Percentiles rank a stretch among this genome's conserved stretches.
Conservation (phyloP, 2,797 vertebrate species). For the Threskiornis aethiopicus region DNA sequence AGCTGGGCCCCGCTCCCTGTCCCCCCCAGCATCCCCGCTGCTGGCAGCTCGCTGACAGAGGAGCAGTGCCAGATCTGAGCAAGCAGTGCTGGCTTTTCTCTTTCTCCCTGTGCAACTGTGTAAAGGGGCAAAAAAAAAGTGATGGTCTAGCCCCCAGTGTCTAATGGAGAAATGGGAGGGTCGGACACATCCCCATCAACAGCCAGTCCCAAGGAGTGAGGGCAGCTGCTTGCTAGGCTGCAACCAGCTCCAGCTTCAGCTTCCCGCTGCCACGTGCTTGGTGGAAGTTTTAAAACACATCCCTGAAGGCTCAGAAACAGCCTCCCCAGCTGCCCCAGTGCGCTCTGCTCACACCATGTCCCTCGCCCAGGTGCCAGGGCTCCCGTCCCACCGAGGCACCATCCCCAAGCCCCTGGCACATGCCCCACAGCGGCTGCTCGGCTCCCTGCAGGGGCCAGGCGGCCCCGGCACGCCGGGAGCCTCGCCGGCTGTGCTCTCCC, state of each 20-base stretch:
- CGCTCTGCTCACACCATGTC: neutral
- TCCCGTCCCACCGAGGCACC: rapidly evolving
- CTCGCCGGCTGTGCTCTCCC: rapidly evolving
- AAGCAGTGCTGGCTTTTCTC: neutral
- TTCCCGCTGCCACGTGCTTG: rapidly evolving
- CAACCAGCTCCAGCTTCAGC: rapidly evolving
- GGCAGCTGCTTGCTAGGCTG: neutral
- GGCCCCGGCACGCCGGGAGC: rapidly evolving
- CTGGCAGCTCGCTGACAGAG: neutral
- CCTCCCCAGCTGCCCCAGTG: rapidly evolving
- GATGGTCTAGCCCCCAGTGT: rapidly evolving
- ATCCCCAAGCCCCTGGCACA: rapidly evolving
- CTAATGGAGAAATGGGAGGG: neutral
- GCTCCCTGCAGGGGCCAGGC: neutral
- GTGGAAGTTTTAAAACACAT: neutral
- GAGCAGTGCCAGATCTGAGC: neutral
- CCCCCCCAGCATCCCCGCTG: neutral
- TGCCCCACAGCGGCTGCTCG: rapidly evolving
- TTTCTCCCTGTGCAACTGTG: neutral
- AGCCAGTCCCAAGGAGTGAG: rapidly evolving
- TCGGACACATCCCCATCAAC: neutral
- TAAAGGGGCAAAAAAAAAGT: neutral
- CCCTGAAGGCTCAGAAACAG: neutral
- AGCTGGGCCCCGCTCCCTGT: rapidly evolving
- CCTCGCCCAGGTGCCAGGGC: rapidly evolving